Evolutionary conservation across 2,113 vertebrate genomes (phyloP), one percentile per base, ranked within the genome.

Genomic region (Rhipidura dahli): DNA sequence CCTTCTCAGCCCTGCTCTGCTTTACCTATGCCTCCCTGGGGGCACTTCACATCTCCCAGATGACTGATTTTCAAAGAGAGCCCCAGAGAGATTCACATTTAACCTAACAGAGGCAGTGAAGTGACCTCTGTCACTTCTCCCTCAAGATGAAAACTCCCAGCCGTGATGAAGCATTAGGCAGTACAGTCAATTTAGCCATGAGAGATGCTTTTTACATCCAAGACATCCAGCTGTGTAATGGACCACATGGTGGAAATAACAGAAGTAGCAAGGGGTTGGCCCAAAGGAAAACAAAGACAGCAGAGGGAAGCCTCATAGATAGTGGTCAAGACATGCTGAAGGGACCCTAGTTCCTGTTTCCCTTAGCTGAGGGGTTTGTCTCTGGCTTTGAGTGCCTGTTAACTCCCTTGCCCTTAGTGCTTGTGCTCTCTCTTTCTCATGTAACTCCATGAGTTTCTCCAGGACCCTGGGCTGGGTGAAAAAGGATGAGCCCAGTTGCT

Each of bases 41-140:
- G 68, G 50, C 35, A 37, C 37, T 86, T 96, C 59, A 77, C 39
- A 86, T 79, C 75, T 88, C 54, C 54, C 56, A 90, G 54, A 54
- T 6, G 37, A 91, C 40, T 6, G 4, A 40, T 86, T 90, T 93
- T 94, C 66, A 72, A 84, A 66, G 57, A 82, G 16, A 89, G 22
- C 33, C 49, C 7, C 17, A 60, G 49, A 66, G 13, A 71, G 70
- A 69, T 77, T 88, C 37, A 49, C 20, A 15, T 91, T 93, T 94
- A 94, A 86, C 75, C 63, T 42, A 90, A 83, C 8, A 83, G 69
- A 71, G 50, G 79, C 42, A 80, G 57, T 3, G 4, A 49, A 80
- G 76, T 77, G 85, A 79, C 73, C 78, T 83, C 83, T 92, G 78
- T 87, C 78, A 65, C 63, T 93, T 87, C n/a, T 90, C 27, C 68